Conservation (phyloP, 2,888 invertebrate species). For the Automeris io region DNA sequence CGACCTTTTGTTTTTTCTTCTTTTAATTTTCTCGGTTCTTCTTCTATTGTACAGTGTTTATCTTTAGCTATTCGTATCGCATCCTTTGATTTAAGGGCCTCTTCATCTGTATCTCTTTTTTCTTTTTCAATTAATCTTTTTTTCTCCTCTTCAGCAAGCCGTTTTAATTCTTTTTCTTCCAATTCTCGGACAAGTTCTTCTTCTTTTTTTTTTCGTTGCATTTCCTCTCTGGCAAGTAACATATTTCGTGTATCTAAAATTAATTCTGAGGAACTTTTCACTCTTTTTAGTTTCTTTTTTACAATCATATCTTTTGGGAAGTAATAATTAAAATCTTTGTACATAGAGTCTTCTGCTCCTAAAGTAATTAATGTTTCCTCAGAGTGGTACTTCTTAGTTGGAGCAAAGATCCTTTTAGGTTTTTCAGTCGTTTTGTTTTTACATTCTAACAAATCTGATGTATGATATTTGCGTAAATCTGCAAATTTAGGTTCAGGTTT, state of each 20-base stretch:
- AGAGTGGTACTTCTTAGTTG: conserved; percentile 18
- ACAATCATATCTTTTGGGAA: conserved; percentile 28
- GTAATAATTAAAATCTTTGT: conserved; percentile 35
- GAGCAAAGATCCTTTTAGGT: no score
- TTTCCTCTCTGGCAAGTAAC: conserved; percentile 21
- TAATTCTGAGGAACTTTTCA: conserved; percentile 40
- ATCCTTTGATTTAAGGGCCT: conserved; percentile 2
- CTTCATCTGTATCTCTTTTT: conserved; percentile 10
- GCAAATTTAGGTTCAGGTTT: not conserved
- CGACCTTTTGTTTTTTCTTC: conserved; percentile 10
- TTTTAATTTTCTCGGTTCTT: conserved; percentile 12
- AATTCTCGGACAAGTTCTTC: conserved; percentile 10
- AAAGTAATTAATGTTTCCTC: conserved; percentile 16
- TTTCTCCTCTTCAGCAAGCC: conserved; percentile 14
- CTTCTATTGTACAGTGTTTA: conserved; percentile 13
- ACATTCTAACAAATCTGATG: no score
- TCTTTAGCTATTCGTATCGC: conserved; percentile 10
- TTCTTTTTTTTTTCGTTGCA: conserved; percentile 15
- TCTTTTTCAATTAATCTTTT: conserved; percentile 10
- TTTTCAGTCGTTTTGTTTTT: no score
- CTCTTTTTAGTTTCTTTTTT: conserved; percentile 9
- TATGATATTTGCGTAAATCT: not conserved
- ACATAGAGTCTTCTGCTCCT: conserved; percentile 8
- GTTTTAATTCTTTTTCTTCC: conserved; percentile 16
- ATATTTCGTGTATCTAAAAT: conserved; percentile 38